Evolutionary conservation across 2,888 invertebrate genomes (phyloP).

Genomic region (Hypena proboscidalis): DNA sequence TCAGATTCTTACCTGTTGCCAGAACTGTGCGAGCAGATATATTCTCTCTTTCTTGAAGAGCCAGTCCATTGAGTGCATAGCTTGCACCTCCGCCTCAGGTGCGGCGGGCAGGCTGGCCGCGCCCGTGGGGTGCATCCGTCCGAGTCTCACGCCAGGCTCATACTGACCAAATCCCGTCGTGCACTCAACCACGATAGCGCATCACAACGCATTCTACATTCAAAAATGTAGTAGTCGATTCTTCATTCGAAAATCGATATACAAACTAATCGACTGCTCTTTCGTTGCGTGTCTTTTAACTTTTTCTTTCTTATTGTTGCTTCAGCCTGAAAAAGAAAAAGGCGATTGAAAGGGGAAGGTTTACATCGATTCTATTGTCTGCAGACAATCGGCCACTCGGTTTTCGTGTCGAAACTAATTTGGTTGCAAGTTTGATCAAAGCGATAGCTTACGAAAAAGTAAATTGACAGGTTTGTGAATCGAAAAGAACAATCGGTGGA

Average conservation of each 20-base stretch:
- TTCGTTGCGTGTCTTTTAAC: conserved; percentile 61
- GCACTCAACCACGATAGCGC: conserved; percentile 35
- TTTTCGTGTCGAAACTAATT: conserved; percentile 84
- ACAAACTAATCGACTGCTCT: conserved; percentile 60
- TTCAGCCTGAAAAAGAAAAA: conserved; percentile 79
- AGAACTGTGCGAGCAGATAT: conserved; percentile 97
- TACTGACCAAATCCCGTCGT: conserved; percentile 58
- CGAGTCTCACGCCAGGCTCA: conserved; percentile 71
- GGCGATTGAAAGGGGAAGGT: conserved; percentile 72
- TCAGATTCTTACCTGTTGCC: conserved; percentile 97
- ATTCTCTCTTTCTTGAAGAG: conserved; percentile 98
- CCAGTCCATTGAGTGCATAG: conserved; percentile 98
- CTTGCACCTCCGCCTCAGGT: conserved; percentile 95
- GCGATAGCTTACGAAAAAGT: conserved; percentile 73
- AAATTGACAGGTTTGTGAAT: conserved; percentile 70
- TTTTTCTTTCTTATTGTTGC: conserved; percentile 56
- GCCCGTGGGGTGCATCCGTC: conserved; percentile 91
- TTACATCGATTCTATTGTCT: conserved; percentile 76
- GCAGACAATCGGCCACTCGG: conserved; percentile 75
- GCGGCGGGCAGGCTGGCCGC: conserved; percentile 91
- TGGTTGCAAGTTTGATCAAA: conserved; percentile 71
- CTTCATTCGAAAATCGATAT: conserved; percentile 35
- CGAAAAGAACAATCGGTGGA: conserved; percentile 44
- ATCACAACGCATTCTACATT: conserved; percentile 44
- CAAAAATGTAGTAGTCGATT: conserved; percentile 33